Evolutionary conservation across 1,140 invertebrate species (phyloP).

Genomic region (Ylistrum balloti): DNA sequence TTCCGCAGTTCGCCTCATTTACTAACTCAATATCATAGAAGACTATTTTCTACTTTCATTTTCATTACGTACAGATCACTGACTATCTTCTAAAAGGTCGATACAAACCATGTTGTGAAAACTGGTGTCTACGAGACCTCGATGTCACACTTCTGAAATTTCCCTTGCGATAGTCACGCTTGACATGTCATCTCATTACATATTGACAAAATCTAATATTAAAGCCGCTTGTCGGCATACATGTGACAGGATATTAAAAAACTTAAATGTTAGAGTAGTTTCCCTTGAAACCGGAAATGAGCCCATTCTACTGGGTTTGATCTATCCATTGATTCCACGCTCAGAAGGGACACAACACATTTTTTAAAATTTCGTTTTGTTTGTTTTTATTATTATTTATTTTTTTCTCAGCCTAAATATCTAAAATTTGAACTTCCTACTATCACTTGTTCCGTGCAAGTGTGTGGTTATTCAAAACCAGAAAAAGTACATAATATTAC

Average conservation of each 20-base stretch:
- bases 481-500: too few relatives aligned
- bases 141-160: background rate
- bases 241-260: constrained; percentile 35
- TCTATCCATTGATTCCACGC: too few relatives aligned
- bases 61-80: background rate
- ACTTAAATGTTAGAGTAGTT: background rate
- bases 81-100: background rate
- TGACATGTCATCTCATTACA: background rate
- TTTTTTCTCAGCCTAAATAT: too few relatives aligned
- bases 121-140: background rate
- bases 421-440: too few relatives aligned
- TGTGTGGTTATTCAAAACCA: too few relatives aligned
- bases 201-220: background rate
- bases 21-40: too few relatives aligned
- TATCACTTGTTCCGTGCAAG: too few relatives aligned
- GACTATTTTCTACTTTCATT: background rate
- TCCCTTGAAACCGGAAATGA: background rate
- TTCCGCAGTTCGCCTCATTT: background rate
- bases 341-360: too few relatives aligned
- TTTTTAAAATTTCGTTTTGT: too few relatives aligned
- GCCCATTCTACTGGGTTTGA: background rate
- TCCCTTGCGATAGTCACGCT: background rate
- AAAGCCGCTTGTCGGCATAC: background rate
- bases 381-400: too few relatives aligned
- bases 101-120: background rate